phyloP scores from a whole-genome alignment of 1,140 invertebrate genomes.

The Drosophila punjabiensis region DNA sequence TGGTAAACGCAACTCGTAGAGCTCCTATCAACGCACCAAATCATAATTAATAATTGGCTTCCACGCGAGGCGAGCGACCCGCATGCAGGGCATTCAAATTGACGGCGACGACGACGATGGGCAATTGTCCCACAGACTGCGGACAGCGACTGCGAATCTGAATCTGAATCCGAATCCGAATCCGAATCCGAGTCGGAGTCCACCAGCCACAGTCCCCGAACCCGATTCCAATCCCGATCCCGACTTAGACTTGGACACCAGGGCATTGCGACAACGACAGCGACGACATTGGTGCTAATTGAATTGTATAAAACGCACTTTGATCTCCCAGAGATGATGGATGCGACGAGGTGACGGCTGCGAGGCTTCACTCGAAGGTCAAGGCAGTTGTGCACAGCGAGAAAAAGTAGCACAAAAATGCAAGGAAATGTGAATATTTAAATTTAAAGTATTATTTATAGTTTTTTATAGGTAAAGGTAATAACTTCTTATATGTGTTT shows the following conservation, averaged over 20 bases:
- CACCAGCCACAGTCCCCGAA: neutral
- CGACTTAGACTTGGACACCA: constrained; percentile 1
- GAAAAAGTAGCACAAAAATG: neutral
- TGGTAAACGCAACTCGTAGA: constrained; percentile 6
- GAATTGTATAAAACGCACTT: constrained; percentile 80
- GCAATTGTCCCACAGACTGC: constrained; percentile 33
- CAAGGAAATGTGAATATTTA: neutral
- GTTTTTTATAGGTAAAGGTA: neutral
- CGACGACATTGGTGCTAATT: constrained; percentile 67
- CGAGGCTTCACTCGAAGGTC: constrained; percentile 48
- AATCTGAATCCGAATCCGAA: constrained; percentile 7
- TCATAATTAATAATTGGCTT: constrained; percentile 66
- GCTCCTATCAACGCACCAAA: constrained; percentile 69
- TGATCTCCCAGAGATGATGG: constrained; percentile 54
- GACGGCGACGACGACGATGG: constrained; percentile 15
- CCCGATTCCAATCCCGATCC: neutral
- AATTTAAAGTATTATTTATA: neutral
- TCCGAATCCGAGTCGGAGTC: constrained; percentile 11
- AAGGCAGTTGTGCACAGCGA: constrained; percentile 29
- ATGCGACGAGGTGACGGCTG: constrained; percentile 9
- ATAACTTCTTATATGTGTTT: neutral
- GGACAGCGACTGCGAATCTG: constrained; percentile 4
- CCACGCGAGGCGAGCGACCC: constrained; percentile 30
- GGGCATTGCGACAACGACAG: neutral
- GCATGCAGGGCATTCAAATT: constrained; percentile 52